phyloP scores from a whole-genome alignment of 2,888 invertebrate species.

The Trissolcus japonicus region DNA sequence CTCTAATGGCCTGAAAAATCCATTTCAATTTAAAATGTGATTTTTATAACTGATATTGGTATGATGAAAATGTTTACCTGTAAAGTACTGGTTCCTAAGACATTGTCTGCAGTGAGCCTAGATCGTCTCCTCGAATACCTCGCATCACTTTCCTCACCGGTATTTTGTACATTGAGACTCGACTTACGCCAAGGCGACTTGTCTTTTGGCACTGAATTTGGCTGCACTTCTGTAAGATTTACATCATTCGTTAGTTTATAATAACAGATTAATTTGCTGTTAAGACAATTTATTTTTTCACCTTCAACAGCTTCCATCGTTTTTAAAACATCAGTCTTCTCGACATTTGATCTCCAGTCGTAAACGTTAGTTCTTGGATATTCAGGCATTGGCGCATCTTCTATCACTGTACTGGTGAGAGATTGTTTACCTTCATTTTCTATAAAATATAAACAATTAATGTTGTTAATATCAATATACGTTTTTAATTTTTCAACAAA shows the following conservation, averaged over 20 bases:
- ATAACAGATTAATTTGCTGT: background rate
- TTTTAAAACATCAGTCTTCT: slow-evolving; percentile 88
- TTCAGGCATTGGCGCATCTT: slow-evolving; percentile 80
- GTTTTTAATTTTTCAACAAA: background rate
- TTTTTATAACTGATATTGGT: background rate
- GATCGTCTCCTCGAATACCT: slow-evolving; percentile 78
- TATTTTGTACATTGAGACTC: slow-evolving; percentile 80
- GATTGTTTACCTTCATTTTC: slow-evolving; percentile 86
- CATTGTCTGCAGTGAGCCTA: slow-evolving; percentile 73
- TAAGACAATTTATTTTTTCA: slow-evolving; percentile 67
- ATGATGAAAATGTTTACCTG: slow-evolving; percentile 67
- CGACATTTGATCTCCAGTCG: slow-evolving; percentile 90
- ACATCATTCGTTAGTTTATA: background rate
- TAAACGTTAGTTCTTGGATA: slow-evolving; percentile 80
- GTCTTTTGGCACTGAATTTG: slow-evolving; percentile 82
- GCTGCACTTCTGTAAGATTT: slow-evolving; percentile 81
- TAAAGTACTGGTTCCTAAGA: slow-evolving; percentile 72
- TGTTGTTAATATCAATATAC: background rate
- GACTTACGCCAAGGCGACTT: slow-evolving; percentile 87
- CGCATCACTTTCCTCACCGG: slow-evolving; percentile 81
- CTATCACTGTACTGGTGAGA: slow-evolving; percentile 85
- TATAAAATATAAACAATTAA: slow-evolving; percentile 63
- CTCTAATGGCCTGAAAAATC: slow-evolving; percentile 68
- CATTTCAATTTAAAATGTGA: background rate
- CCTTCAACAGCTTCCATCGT: slow-evolving; percentile 93